Evolutionary conservation across 2,888 invertebrate species (phyloP).

Genomic region (Listrodromus nycthemerus): DNA sequence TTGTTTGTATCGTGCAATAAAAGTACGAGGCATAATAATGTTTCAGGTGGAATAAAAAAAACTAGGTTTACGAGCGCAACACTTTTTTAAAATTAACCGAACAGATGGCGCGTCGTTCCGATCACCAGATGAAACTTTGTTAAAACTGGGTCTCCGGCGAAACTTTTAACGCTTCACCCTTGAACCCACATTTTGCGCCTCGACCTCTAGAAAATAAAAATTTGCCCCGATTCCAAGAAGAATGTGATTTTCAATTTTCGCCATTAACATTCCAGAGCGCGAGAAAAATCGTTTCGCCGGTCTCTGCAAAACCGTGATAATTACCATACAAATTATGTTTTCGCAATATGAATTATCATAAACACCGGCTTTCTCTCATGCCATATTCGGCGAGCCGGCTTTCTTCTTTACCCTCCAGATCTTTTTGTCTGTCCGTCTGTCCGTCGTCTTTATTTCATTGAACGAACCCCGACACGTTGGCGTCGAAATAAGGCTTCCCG

Average conservation of each 20-base stretch:
- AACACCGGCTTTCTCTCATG: background rate
- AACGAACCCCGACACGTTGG: conserved; percentile 73
- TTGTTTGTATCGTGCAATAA: background rate
- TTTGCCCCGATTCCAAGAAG: too few species aligned
- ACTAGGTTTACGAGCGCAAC: conserved; percentile 57
- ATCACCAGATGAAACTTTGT: background rate
- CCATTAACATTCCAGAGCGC: background rate
- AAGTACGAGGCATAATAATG: conserved; percentile 17
- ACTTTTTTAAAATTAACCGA: conserved; percentile 8
- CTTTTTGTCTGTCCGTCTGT: conserved; percentile 51
- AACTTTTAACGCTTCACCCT: too few species aligned
- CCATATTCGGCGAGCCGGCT: conserved; percentile 25
- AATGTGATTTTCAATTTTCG: too few species aligned
- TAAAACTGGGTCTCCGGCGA: background rate
- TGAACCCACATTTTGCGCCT: too few species aligned
- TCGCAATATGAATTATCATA: background rate
- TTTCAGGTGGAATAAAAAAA: conserved; percentile 26
- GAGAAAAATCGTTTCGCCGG: background rate
- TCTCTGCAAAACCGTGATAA: background rate
- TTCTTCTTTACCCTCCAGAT: conserved; percentile 36
- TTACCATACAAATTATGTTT: background rate
- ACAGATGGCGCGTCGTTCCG: conserved; percentile 4
- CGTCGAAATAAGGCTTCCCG: conserved; percentile 69
- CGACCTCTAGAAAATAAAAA: too few species aligned
- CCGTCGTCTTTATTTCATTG: conserved; percentile 30